A percentile compares a stretch with the other conserved stretches of the same genome.
Conservation (phyloP, 2,797 vertebrate genomes). For the Ibycter americanus region DNA sequence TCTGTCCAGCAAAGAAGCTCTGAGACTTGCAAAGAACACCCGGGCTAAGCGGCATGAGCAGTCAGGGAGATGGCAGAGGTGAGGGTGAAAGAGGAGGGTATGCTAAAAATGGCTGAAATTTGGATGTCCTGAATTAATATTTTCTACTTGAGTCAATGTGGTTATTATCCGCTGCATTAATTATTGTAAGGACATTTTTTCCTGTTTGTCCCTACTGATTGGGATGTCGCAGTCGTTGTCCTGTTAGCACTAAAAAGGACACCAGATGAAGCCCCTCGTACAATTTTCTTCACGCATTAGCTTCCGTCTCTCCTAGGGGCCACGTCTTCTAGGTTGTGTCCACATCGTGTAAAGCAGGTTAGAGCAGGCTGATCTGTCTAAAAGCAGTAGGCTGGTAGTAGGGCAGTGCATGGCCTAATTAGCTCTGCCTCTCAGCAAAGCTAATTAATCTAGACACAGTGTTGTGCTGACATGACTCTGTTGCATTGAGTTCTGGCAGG, state of each 20-base stretch:
- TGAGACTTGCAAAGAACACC: background rate
- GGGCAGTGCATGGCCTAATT: background rate
- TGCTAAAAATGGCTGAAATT: background rate
- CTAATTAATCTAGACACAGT: background rate
- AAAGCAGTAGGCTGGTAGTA: background rate
- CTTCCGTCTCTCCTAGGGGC: background rate
- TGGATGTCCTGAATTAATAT: background rate
- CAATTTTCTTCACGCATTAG: fast-evolving
- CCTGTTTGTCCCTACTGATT: background rate
- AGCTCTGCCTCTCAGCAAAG: background rate
- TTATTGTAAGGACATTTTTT: background rate
- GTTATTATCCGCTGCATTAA: background rate
- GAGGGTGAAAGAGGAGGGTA: background rate
- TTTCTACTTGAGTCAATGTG: background rate
- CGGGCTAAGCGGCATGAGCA: background rate
- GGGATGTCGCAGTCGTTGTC: fast-evolving
- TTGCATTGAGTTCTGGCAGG: background rate
- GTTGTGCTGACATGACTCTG: background rate
- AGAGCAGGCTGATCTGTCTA: background rate
- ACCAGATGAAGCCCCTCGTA: fast-evolving
- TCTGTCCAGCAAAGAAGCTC: background rate
- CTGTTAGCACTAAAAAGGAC: background rate
- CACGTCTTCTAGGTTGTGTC: background rate
- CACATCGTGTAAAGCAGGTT: fast-evolving
- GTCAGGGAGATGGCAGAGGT: background rate